Evolutionary conservation across 2,797 vertebrate genomes (phyloP), one percentile per base, ranked within the genome.

Genomic region (Emydoidea blandingii): DNA sequence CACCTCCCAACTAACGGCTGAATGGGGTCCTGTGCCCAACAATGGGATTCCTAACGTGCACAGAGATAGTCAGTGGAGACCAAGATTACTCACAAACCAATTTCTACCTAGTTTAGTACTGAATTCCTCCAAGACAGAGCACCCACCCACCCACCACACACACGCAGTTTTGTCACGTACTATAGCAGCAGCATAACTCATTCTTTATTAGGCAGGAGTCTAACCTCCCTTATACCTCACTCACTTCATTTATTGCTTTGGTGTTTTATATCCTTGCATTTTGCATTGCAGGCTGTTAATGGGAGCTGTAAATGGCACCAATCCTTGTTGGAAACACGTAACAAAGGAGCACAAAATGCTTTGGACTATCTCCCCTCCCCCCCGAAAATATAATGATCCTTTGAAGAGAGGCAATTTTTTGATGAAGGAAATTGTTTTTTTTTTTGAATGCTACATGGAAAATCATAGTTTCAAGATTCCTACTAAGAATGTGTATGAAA

Each of bases 1-100:
- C 2, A 5, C n/a, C 25, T 65, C 19, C 57, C 25, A 29, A 37
- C 81, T 92, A 84, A 68, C 4, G 10, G 54, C 23, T 8, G 98
- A 98, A 98, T 91, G 88, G 98, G 98, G 97, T 98, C 90, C 96
- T 54, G 12, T 72, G 86, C 47, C 91, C 97, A 98, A 98, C 97
- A 98, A 98, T 85, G 98, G 98, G 98, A 99, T 98, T 99, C 98
- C 98, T 83, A 86, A 97, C 97, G 97, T 98, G 97, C 97, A 96
- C 98, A 98, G 98, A 85, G 97, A 93, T 82, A 97, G 86, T 87
- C 86, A 97, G 97, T 88, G 97, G 97, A 98, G 98, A 98, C 97
- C 97, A 96, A 98, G 97, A 97, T 98, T 98, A 98, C 97, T 97
- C 85, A 92, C 81, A 83, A 88, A 65, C 82, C 9, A 83, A 54